phyloP scores from a whole-genome alignment of 2,888 invertebrate genomes.

The Lycia hirtaria region DNA sequence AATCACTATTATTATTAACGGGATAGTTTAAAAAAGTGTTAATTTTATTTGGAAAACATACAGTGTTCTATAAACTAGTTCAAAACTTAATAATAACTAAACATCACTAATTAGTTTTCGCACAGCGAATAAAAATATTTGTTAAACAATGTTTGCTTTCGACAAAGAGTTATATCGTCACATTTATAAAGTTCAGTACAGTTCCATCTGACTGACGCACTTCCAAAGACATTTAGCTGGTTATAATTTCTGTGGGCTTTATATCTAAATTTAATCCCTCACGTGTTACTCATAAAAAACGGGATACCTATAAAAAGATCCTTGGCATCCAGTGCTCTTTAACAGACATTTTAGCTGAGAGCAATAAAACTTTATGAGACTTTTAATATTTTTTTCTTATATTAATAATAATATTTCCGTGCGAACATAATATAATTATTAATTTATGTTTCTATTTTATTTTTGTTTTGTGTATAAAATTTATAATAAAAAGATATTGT shows the following conservation, averaged over 20 bases:
- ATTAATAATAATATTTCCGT: neutral
- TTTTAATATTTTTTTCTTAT: constrained; percentile 4
- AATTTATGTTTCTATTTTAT: no score
- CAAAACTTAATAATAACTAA: no score
- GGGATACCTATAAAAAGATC: constrained; percentile 52
- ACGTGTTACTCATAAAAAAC: constrained; percentile 59
- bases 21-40: no score
- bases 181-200: constrained; percentile 13
- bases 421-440: neutral
- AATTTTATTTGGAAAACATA: no score
- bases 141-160: neutral
- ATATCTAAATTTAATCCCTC: constrained; percentile 58
- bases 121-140: no score
- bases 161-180: constrained; percentile 4
- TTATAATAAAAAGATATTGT: no score
- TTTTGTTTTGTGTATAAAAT: no score
- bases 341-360: constrained; percentile 41
- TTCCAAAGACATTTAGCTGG: constrained; percentile 47
- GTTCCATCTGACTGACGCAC: constrained; percentile 52
- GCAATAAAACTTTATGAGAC: constrained; percentile 26
- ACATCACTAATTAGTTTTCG: no score
- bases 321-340: constrained; percentile 53
- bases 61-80: no score
- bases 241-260: constrained; percentile 38
- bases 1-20: no score